A percentile compares a stretch with the other conserved stretches of the same genome.
Evolutionary conservation across 2,797 vertebrate species (phyloP).

Genomic region (Chiloscyllium punctatum): DNA sequence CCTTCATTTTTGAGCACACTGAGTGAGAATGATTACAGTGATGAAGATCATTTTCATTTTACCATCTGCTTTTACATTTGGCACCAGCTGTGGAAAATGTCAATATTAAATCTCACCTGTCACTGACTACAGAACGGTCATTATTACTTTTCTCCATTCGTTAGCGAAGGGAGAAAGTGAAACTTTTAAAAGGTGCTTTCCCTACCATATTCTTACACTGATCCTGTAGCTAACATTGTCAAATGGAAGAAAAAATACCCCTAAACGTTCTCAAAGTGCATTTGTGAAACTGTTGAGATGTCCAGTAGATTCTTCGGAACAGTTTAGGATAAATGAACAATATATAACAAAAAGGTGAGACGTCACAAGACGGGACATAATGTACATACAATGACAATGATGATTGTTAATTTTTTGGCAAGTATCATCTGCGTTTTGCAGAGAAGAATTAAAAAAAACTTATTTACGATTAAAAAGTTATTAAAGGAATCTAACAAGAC

Average conservation of each 20-base stretch:
- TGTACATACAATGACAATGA: slow-evolving; percentile 22
- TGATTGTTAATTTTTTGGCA: slow-evolving; percentile 13
- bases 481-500: slow-evolving; percentile 23
- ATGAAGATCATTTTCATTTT: neutral
- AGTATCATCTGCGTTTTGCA: slow-evolving; percentile 20
- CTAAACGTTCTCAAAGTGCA: neutral
- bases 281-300: neutral
- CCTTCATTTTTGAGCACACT: neutral
- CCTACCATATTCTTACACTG: neutral
- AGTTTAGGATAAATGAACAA: neutral
- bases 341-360: neutral
- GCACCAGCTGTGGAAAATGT: neutral
- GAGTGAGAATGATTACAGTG: neutral
- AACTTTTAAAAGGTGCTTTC: neutral
- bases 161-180: neutral
- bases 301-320: neutral
- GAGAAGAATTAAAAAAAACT: neutral
- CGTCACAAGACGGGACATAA: slow-evolving; percentile 17
- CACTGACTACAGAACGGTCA: neutral
- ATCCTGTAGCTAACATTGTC: neutral
- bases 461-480: slow-evolving; percentile 25
- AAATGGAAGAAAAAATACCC: neutral
- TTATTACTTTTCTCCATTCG: neutral
- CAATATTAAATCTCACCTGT: neutral
- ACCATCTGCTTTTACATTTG: neutral